These are phyloP conservation scores for Blastobasis adustella DNA, from an alignment of 2,888 invertebrate genomes.

Conservation along the genomic window DNA sequence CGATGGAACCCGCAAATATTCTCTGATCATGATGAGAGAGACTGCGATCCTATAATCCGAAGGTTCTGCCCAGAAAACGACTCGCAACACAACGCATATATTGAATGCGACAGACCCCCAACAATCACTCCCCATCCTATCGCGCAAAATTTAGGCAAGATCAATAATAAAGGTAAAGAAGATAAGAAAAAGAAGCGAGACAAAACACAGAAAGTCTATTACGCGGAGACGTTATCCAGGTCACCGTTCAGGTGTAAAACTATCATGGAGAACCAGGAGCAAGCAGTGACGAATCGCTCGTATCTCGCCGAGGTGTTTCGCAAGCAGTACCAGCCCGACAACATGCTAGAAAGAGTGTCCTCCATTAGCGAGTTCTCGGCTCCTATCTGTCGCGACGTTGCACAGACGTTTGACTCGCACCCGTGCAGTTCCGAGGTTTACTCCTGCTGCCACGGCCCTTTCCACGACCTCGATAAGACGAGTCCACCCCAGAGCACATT, in stretches of 20 bases:
- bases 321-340: conserved; percentile 38
- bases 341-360: conserved; percentile 24
- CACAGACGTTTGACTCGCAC: neutral
- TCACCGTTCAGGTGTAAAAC: conserved; percentile 20
- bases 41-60: neutral
- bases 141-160: neutral
- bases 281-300: conserved; percentile 7
- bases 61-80: too few relatives aligned
- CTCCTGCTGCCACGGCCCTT: conserved; percentile 45
- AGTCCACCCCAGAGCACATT: conserved; percentile 6
- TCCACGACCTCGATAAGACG: conserved; percentile 42
- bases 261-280: too few relatives aligned
- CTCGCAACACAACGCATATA: too few relatives aligned
- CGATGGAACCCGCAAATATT: too few relatives aligned
- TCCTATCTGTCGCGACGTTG: conserved; percentile 44
- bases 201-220: conserved; percentile 36
- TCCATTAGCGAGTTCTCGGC: conserved; percentile 43
- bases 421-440: conserved; percentile 37
- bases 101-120: too few relatives aligned
- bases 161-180: conserved; percentile 13
- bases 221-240: conserved; percentile 26
- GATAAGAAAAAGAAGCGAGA: conserved; percentile 18
- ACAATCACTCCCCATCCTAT: too few relatives aligned
- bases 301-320: conserved; percentile 35
- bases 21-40: neutral